Conservation (phyloP, 2,797 vertebrate genomes). For the Sardinella longiceps region DNA sequence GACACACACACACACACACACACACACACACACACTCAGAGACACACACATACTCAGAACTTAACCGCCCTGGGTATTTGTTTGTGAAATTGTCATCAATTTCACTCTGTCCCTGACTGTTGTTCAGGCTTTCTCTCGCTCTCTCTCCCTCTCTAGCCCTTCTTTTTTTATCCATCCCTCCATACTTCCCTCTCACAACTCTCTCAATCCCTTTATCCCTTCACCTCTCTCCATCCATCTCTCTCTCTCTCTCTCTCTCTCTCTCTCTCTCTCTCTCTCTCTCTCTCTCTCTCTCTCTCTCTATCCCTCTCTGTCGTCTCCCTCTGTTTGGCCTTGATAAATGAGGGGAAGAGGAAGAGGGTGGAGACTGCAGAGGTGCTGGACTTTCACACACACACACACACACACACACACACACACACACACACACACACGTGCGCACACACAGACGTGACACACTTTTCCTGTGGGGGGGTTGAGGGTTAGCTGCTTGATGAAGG, state of each 20-base stretch:
- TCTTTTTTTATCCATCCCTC: not conserved
- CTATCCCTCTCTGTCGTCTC: not conserved
- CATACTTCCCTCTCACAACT: not conserved
- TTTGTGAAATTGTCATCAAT: not conserved
- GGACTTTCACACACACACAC: slow-evolving; percentile 11
- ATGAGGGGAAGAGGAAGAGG: slow-evolving; percentile 58
- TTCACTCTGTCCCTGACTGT: not conserved
- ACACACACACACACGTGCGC: too few relatives aligned
- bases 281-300: not conserved
- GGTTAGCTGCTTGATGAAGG: slow-evolving; percentile 1
- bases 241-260: not conserved
- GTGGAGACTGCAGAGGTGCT: slow-evolving; percentile 38
- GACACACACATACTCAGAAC: not conserved
- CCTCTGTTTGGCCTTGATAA: slow-evolving; percentile 38
- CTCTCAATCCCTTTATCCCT: not conserved
- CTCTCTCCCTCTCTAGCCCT: not conserved
- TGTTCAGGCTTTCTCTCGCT: not conserved
- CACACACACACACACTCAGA: too few relatives aligned
- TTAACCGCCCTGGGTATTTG: not conserved
- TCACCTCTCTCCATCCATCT: not conserved
- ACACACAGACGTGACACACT: too few relatives aligned
- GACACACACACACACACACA: too few relatives aligned
- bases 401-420: not conserved
- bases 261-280: not conserved
- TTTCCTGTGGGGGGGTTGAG: not conserved